These are phyloP conservation scores for Microplitis demolitor DNA, from an alignment of 1,140 invertebrate species.

Conservation along the genomic window DNA sequence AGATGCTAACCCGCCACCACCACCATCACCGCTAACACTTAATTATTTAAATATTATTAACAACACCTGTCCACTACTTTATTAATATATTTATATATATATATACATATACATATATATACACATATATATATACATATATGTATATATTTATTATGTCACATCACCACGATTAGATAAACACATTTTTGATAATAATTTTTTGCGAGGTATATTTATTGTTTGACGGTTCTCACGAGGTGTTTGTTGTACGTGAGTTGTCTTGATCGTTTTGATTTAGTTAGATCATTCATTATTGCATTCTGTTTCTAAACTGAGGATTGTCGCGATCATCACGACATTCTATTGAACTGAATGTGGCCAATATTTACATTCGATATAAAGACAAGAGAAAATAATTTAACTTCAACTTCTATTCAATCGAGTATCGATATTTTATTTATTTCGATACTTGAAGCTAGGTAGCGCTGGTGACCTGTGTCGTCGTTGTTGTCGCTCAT, in stretches of 20 bases:
- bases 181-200: slow-evolving; percentile 15
- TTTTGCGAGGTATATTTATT: neutral
- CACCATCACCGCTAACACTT: too few species aligned
- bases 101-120: too few species aligned
- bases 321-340: slow-evolving; percentile 5
- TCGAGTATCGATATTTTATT: neutral
- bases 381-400: neutral
- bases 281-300: slow-evolving; percentile 44
- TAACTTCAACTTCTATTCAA: neutral
- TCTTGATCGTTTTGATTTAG: slow-evolving; percentile 30
- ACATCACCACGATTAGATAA: slow-evolving; percentile 13
- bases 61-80: too few species aligned
- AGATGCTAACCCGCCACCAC: neutral
- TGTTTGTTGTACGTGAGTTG: slow-evolving; percentile 38
- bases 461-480: too few species aligned
- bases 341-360: neutral
- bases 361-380: neutral
- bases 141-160: neutral
- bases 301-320: slow-evolving; percentile 38
- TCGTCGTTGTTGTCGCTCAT: too few species aligned
- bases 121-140: neutral
- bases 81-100: too few species aligned
- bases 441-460: too few species aligned
- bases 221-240: slow-evolving; percentile 28
- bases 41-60: neutral